phyloP scores from a whole-genome alignment of 1,140 invertebrate genomes.

The Arctopsyche grandis region DNA sequence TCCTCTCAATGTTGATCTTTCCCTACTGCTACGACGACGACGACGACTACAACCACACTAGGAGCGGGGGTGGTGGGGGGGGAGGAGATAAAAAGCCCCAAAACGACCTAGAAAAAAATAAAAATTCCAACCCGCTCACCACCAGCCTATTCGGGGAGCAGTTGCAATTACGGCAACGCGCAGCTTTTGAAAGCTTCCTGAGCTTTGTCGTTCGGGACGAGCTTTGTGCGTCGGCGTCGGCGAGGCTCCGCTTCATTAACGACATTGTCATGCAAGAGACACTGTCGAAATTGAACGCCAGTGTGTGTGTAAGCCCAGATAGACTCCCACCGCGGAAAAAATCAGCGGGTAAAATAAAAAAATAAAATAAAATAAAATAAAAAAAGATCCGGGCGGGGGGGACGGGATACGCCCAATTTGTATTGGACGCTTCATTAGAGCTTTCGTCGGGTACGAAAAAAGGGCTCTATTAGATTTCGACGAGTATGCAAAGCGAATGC shows the following conservation, averaged over 20 bases:
- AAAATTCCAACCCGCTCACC: too few relatives aligned
- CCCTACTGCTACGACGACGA: too few relatives aligned
- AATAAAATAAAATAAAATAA: background rate
- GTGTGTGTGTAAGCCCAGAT: background rate
- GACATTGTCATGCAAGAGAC: constrained; percentile 32
- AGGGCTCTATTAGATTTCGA: constrained; percentile 12
- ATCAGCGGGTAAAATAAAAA: background rate
- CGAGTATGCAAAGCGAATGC: constrained; percentile 5
- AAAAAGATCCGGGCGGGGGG: background rate
- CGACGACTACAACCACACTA: too few relatives aligned
- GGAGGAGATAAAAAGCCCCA: too few relatives aligned
- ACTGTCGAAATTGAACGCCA: constrained; percentile 10
- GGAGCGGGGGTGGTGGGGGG: too few relatives aligned
- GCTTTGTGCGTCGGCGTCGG: background rate
- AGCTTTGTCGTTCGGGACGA: background rate
- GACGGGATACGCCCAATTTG: constrained; percentile 19
- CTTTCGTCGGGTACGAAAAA: background rate
- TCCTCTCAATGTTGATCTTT: too few relatives aligned
- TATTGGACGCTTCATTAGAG: constrained; percentile 40
- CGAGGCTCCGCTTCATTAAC: constrained; percentile 21
- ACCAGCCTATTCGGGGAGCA: too few relatives aligned
- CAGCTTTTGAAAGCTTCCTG: background rate
- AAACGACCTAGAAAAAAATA: too few relatives aligned
- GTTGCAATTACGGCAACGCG: too few relatives aligned
- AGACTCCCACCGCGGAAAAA: background rate